Percentiles rank a stretch among this genome's conserved stretches.
Conservation (phyloP, 1,140 invertebrate genomes). For the Drosophila melanica region DNA sequence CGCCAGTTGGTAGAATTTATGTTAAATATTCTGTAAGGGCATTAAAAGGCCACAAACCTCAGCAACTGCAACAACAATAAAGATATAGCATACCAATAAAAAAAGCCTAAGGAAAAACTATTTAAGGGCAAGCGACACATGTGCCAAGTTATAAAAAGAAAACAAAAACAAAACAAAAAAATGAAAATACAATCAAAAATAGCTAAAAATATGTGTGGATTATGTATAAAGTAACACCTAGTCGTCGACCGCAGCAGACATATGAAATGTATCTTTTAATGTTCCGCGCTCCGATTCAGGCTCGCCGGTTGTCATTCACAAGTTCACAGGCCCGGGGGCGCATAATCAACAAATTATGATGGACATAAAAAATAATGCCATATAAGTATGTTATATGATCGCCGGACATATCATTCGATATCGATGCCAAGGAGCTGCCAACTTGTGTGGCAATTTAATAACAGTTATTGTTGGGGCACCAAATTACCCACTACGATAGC, state of each 20-base stretch:
- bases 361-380: slow-evolving; percentile 53
- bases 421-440: slow-evolving; percentile 27
- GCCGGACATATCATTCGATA: slow-evolving; percentile 17
- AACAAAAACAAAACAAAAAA: slow-evolving; percentile 13
- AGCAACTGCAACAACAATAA: slow-evolving; percentile 33
- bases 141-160: slow-evolving; percentile 58
- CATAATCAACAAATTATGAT: slow-evolving; percentile 67
- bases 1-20: slow-evolving; percentile 60
- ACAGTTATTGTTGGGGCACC: slow-evolving; percentile 42
- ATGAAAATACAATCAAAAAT: slow-evolving; percentile 40
- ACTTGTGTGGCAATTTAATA: slow-evolving; percentile 44
- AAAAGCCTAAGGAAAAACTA: slow-evolving; percentile 34
- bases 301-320: slow-evolving; percentile 47
- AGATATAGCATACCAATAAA: slow-evolving; percentile 31
- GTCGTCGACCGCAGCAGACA: slow-evolving; percentile 29
- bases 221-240: slow-evolving; percentile 63
- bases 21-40: slow-evolving; percentile 63
- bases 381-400: slow-evolving; percentile 14
- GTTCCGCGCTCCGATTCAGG: slow-evolving; percentile 19
- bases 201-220: slow-evolving; percentile 41
- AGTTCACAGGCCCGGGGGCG: slow-evolving; percentile 32
- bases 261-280: slow-evolving; percentile 39
- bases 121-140: slow-evolving; percentile 62
- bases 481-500: slow-evolving; percentile 20
- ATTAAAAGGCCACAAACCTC: slow-evolving; percentile 41